Evolutionary conservation across 2,113 vertebrate species (phyloP), one percentile per base, ranked within the genome.

Genomic region (Poicephalus gulielmi): DNA sequence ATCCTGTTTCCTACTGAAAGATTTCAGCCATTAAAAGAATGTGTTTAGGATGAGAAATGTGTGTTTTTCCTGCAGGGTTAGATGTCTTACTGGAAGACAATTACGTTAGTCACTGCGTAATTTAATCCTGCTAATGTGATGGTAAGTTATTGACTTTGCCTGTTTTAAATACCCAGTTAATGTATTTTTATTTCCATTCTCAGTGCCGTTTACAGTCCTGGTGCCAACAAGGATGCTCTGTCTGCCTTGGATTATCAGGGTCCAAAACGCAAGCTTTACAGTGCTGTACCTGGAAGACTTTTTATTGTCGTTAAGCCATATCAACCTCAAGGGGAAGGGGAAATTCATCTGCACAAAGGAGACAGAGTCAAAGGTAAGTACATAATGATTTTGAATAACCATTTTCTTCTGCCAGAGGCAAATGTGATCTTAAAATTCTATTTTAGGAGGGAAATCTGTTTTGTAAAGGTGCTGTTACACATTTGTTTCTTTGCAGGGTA

Each of bases 331-430:
- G 98, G 98, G 10, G 98, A 99, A 60, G 99, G 99, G 43, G 99
- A 99, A 96, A 99, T 99, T 94, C 98, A 98, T 89, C 98, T 99
- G 20, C 98, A 99, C 97, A 99, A 99, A 44, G 98, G 98, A 6
- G 99, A 99, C 63, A 97, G 99, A 97, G 99, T 99, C 96, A 99
- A 99, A 99, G 99, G 99, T 99, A 81, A 98, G 98, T 85, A 16
- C 0, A 1, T 35, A 8, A 70, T 85, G 63, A 23, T 71, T 74
- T 4, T 39, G 62, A 77, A 47, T 67, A 27, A 39, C 44, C 5
- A 2, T 64, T 70, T 86, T 53, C 19, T 74, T 33, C 59, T 46
- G 7, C 49, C 59, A 46, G 20, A 17, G 0, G 6, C 37, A 60
- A 30, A 39, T 80, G 70, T 80, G 4, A 5, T 12, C 68, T 71